phyloP scores from a whole-genome alignment of 2,888 invertebrate species.

The Caenorhabditis uteleia region DNA sequence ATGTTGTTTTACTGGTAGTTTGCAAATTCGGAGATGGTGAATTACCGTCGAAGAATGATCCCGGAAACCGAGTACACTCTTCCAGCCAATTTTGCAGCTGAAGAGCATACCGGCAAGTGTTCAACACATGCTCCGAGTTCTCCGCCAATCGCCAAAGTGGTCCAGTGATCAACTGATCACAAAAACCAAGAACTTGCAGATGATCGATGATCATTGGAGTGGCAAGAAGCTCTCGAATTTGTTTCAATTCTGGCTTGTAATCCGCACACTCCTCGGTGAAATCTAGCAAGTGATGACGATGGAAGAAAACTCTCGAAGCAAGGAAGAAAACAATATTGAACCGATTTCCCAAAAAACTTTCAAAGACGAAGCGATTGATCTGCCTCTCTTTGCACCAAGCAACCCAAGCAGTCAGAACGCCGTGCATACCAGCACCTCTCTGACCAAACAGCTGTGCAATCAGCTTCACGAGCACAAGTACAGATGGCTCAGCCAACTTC shows the following conservation, averaged over 20 bases:
- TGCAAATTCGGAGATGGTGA: no score
- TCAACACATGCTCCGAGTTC: slow-evolving; percentile 3
- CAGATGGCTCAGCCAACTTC: neutral
- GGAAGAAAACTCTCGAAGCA: slow-evolving; percentile 7
- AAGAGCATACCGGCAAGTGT: slow-evolving; percentile 4
- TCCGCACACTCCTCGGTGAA: slow-evolving; percentile 3
- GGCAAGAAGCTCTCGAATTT: neutral
- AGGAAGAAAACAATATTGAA: slow-evolving; percentile 10
- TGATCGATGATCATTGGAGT: slow-evolving; percentile 1
- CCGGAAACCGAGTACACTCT: neutral
- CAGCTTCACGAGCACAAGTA: neutral
- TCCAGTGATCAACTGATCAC: slow-evolving; percentile 9
- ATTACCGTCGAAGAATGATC: no score
- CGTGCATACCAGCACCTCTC: slow-evolving; percentile 5
- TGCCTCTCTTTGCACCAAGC: neutral
- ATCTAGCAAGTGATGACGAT: slow-evolving; percentile 4
- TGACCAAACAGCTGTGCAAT: slow-evolving; percentile 5
- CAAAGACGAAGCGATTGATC: neutral
- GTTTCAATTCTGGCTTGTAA: neutral
- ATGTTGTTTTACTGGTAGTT: no score
- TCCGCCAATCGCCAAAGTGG: slow-evolving; percentile 10
- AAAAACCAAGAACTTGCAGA: slow-evolving; percentile 4
- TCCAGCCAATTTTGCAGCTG: slow-evolving; percentile 6
- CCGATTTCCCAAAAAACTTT: slow-evolving; percentile 1
- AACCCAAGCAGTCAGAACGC: neutral